These are phyloP conservation scores for Hedya salicella DNA, from an alignment of 2,888 invertebrate species.

Conservation along the genomic window DNA sequence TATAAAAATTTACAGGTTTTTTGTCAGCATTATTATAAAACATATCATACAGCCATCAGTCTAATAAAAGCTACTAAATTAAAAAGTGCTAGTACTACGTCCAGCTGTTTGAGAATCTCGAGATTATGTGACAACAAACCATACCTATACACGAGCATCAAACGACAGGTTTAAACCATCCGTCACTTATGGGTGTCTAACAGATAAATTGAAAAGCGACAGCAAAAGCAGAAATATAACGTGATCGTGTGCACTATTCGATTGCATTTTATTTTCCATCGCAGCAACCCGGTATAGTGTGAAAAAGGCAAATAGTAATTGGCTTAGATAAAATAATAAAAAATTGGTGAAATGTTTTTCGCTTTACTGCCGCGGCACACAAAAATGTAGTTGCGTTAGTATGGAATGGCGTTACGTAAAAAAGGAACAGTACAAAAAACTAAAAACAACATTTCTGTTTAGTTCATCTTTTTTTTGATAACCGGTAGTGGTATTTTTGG, in stretches of 20 bases:
- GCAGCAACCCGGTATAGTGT: not conserved
- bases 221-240: not conserved
- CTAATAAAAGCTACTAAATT: too few species aligned
- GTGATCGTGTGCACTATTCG: not conserved
- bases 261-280: slow-evolving; percentile 16
- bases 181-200: not conserved
- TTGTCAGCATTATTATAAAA: too few species aligned
- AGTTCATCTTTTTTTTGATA: too few species aligned
- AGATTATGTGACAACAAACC: too few species aligned
- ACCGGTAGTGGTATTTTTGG: too few species aligned
- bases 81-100: too few species aligned
- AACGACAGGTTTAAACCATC: not conserved
- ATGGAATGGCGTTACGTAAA: not conserved
- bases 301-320: slow-evolving; percentile 31
- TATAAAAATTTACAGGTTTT: too few species aligned
- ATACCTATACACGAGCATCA: too few species aligned
- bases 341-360: not conserved
- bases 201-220: not conserved
- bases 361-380: not conserved
- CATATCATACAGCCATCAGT: too few species aligned
- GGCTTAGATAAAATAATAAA: slow-evolving; percentile 23
- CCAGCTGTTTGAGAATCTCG: too few species aligned
- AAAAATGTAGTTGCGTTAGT: not conserved
- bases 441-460: too few species aligned
- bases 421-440: not conserved